Percentiles rank a stretch among this genome's conserved stretches.
phyloP scores from a whole-genome alignment of 2,888 invertebrate genomes.

The Metallyticus violacea region DNA sequence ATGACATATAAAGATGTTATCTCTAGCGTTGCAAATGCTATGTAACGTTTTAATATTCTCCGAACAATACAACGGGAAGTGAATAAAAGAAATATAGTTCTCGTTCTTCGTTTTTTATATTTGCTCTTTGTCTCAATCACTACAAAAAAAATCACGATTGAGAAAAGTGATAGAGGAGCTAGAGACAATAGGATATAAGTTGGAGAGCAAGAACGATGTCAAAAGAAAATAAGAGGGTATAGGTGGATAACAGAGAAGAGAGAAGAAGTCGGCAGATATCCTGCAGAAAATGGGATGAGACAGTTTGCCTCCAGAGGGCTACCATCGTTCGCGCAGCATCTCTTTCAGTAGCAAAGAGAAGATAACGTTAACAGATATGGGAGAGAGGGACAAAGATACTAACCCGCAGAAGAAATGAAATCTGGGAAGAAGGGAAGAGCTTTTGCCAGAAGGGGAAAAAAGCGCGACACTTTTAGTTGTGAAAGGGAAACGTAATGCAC shows the following conservation, averaged over 20 bases:
- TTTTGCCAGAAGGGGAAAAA: neutral
- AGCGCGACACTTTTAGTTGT: neutral
- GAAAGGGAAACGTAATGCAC: neutral
- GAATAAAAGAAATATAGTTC: neutral
- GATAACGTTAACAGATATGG: neutral
- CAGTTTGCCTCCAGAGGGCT: neutral
- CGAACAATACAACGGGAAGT: neutral
- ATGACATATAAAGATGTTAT: neutral
- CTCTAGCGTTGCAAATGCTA: no score
- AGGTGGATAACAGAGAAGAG: neutral
- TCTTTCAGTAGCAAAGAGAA: no score
- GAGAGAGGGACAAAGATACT: neutral
- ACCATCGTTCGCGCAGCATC: neutral
- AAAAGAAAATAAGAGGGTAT: neutral
- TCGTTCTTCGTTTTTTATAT: neutral
- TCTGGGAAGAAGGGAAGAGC: neutral
- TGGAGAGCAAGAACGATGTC: neutral
- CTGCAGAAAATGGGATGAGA: neutral
- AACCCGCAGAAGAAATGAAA: neutral
- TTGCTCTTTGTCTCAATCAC: neutral
- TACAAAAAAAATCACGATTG: neutral
- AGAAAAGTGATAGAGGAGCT: neutral
- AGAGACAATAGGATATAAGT: neutral
- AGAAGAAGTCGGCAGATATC: neutral
- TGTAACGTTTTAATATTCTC: neutral